Evolutionary conservation across 2,113 vertebrate genomes (phyloP).

Genomic region (Salvator merianae): DNA sequence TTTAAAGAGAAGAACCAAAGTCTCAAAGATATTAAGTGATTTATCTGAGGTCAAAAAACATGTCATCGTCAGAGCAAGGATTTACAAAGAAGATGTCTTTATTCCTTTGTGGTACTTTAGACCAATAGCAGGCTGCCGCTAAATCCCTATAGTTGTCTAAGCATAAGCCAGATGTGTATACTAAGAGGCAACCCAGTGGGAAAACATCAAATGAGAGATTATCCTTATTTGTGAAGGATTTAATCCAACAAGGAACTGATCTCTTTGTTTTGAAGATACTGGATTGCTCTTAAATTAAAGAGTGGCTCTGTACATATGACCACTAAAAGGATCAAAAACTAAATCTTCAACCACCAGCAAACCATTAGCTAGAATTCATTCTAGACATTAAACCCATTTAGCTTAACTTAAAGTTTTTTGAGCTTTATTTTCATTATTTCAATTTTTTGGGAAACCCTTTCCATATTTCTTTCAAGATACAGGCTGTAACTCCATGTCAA

Average conservation of each 20-base stretch:
- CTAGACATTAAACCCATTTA: not conserved
- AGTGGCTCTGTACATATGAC: not conserved
- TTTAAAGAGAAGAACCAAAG: not conserved
- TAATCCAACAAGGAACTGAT: constrained; percentile 15
- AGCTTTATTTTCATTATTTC: too few relatives aligned
- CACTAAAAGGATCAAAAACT: constrained; percentile 7
- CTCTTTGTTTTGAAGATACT: constrained; percentile 4
- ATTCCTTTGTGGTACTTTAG: not conserved
- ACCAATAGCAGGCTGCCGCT: not conserved
- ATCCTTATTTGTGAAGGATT: constrained; percentile 2
- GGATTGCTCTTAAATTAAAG: constrained; percentile 16
- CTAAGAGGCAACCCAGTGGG: constrained; percentile 9
- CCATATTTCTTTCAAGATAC: too few relatives aligned
- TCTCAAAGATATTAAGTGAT: not conserved
- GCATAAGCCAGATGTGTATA: not conserved
- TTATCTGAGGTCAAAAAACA: not conserved
- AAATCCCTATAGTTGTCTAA: not conserved
- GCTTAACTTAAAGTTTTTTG: too few relatives aligned
- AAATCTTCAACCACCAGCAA: not conserved
- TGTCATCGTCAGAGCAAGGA: not conserved
- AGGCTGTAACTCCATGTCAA: too few relatives aligned
- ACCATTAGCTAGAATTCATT: not conserved
- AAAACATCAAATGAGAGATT: constrained; percentile 26
- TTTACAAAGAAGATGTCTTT: not conserved
- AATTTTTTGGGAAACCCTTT: too few relatives aligned